Percentiles rank a stretch among this genome's conserved stretches.
Conservation (phyloP, 2,888 invertebrate species). For the Cerceris ruficornis region DNA sequence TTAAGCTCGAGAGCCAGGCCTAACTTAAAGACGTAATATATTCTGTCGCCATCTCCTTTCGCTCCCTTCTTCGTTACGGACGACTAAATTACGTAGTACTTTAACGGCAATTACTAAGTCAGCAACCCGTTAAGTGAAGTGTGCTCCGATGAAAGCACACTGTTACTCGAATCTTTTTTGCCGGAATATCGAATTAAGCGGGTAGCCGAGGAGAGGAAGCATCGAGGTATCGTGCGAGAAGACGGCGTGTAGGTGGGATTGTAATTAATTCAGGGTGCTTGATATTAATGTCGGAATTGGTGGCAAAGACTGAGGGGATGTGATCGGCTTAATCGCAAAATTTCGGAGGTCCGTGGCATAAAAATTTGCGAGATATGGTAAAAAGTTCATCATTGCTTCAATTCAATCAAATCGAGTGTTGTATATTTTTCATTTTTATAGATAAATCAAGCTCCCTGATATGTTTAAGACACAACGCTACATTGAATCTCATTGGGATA, state of each 20-base stretch:
- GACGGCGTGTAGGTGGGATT: background rate
- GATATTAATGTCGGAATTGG: too few species aligned
- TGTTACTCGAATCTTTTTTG: constrained; percentile 56
- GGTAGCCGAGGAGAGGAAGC: constrained; percentile 12
- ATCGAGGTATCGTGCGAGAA: background rate
- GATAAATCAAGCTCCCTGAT: too few species aligned
- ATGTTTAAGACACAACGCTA: too few species aligned
- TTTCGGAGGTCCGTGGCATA: too few species aligned
- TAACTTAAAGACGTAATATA: constrained; percentile 47
- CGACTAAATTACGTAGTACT: constrained; percentile 67
- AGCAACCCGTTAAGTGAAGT: constrained; percentile 66
- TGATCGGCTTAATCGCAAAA: too few species aligned
- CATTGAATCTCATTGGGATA: too few species aligned
- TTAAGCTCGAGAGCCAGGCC: constrained; percentile 25
- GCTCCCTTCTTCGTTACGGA: constrained; percentile 50
- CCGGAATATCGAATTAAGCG: constrained; percentile 63
- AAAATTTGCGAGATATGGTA: too few species aligned
- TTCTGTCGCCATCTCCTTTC: constrained; percentile 4
- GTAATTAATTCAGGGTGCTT: background rate
- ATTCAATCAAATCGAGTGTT: too few species aligned
- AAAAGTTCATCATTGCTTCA: too few species aligned
- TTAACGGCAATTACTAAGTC: constrained; percentile 66
- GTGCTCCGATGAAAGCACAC: constrained; percentile 52
- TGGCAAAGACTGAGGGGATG: too few species aligned
- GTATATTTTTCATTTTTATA: too few species aligned